Conservation (phyloP, 53 echinoderm and acorn worm species). For the Holothuria leucospilota region DNA sequence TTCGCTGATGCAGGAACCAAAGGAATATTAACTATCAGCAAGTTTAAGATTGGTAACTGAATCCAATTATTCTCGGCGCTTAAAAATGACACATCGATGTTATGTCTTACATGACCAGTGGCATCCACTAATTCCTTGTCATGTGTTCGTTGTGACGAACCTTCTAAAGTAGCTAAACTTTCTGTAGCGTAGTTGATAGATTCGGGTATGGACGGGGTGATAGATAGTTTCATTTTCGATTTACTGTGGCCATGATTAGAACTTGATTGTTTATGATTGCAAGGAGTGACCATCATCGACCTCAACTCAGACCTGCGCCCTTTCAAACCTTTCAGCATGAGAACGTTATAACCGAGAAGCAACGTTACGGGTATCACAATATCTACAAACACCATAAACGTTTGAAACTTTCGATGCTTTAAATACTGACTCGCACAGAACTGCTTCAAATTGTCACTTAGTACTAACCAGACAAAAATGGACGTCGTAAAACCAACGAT, state of each 20-base stretch:
- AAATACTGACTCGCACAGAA: background rate
- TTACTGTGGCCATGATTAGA: background rate
- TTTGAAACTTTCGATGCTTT: background rate
- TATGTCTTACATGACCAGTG: too few relatives aligned
- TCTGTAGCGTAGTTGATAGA: too few relatives aligned
- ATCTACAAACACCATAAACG: background rate
- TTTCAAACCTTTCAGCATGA: background rate
- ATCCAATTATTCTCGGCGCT: too few relatives aligned
- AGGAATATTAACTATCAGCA: too few relatives aligned
- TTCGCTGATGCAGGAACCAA: too few relatives aligned
- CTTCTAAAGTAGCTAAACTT: too few relatives aligned
- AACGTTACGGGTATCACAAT: background rate
- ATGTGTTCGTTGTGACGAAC: too few relatives aligned
- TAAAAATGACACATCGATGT: too few relatives aligned
- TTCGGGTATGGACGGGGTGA: too few relatives aligned
- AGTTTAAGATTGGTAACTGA: too few relatives aligned
- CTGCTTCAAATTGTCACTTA: background rate
- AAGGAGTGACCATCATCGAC: background rate
- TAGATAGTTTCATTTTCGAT: too few relatives aligned
- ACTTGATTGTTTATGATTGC: background rate
- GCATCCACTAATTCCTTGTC: too few relatives aligned
- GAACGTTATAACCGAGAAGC: conserved; percentile 1
- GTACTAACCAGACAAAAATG: background rate
- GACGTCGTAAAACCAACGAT: background rate
- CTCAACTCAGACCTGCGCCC: background rate